Evolutionary conservation across 2,888 invertebrate species (phyloP), one percentile per base, ranked within the genome.

Genomic region (Cryptus armator): DNA sequence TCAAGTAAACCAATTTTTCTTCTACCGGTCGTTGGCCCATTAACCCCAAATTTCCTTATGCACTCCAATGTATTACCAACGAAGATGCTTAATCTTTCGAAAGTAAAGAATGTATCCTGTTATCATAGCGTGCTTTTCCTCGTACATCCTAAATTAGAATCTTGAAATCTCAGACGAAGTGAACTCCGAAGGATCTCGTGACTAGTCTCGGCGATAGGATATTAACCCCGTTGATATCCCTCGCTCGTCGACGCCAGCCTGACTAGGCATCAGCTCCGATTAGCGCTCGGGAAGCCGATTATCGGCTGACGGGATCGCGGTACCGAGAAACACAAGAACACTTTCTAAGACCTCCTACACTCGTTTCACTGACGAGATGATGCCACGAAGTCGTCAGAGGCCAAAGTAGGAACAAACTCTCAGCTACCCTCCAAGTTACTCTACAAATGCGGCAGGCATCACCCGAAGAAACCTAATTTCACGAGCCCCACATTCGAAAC

Each of bases 151-250:
- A 29, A 32, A 59, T 59, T 59, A 59, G 29, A 32, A 59, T 59
- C 59, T 59, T 14, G 59, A 29, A 32, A 59, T 24, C 59, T 29
- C 12, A 32, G 59, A 32, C 32, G 59, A 24, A 59, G 14, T 24
- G 59, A 59, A 4, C 59, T 29, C 12, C 59, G 14, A 24, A 59
- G 59, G 59, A 29, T 29, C 37, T 59, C 59, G 59, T 59, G 29
- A 59, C 59, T 14, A 5, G 7, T 29, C 59, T 14, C 5, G 59
- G 24, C 59, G 14, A 37, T 37, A 32, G 14, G 59, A 59, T 59
- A 59, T 59, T 59, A 59, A 59, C 59, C 59, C 32, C 59, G 59
- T 59, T 59, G 14, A 29, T 59, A 59, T 59, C 59, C 59, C 24
- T 32, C 9, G 59, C 59, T 59, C 10, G 59, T 59, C 29, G 59